Base-by-base conservation (phyloP, 2,113 vertebrate genomes). In the Aepyceros melampus region DNA sequence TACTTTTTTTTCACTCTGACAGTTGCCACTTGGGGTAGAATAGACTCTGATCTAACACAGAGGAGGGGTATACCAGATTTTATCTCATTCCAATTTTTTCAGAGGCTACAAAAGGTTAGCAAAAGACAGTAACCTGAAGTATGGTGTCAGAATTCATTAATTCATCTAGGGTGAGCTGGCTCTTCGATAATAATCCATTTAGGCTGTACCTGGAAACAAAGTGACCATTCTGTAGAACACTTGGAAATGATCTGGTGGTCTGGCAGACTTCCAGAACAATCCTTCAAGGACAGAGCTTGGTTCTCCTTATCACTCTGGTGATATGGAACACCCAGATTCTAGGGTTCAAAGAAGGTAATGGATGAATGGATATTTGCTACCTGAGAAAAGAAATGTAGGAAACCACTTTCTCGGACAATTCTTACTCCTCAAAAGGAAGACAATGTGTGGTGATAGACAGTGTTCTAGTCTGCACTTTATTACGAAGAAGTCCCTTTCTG, bases 91-190 rank as follows among this genome's bases (percentile, higher is more conserved):
- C 82, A 82, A 5, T 95, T 95, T 88, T 92, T 92, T 91, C 78
- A 78, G 92, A 71, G 53, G 91, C 64, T 93, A 78, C 76, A 74
- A 85, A 88, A 91, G 53, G 88, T 92, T 97, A 95, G 85, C 56
- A 85, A 96, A 97, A 97, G 87, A 92, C 79, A 93, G 82, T 96
- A 84, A 85, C 74, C 86, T 89, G 78, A 96, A 95, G 83, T 96
- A 71, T 15, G 91, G 95, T 94, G 58, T 97, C 93, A 89, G 88
- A 92, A 95, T 96, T 97, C 95, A 78, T 96, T 92, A 88, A 95
- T 97, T 97, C 88, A 71, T 94, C 85, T 94, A 91, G 88, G 47
- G 71, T 76, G 81, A 92, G 93, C 88, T 2, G 4, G 31, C 21
- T 90, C 11, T 96, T 88, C 0, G 49, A 92, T 93, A 95, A 74